Conservation (phyloP, 2,797 vertebrate species). For the Etheostoma perlongum region DNA sequence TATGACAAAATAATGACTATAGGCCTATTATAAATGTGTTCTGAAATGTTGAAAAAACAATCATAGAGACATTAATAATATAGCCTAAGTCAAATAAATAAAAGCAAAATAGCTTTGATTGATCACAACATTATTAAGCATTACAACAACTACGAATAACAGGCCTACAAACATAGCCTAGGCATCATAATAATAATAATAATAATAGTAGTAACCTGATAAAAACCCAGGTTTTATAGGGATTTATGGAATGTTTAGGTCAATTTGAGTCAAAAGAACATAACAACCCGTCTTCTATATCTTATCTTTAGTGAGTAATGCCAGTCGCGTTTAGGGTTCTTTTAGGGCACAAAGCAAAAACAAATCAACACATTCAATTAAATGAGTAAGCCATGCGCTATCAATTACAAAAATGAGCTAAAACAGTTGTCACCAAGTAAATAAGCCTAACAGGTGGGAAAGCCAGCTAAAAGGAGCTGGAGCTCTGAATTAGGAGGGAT, state of each 20-base stretch:
- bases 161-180: background rate
- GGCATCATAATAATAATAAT: background rate
- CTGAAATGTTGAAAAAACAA: background rate
- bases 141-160: background rate
- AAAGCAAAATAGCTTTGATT: background rate
- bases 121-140: background rate
- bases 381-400: too few species aligned
- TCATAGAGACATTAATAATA: accelerated
- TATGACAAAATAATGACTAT: background rate
- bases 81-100: background rate
- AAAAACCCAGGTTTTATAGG: background rate
- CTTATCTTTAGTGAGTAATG: background rate
- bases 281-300: background rate
- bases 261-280: background rate
- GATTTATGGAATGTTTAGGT: background rate
- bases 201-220: background rate
- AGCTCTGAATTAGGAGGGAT: background rate
- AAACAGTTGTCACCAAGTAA: conserved; percentile 11
- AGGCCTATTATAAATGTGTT: background rate
- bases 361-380: background rate
- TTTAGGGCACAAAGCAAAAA: background rate
- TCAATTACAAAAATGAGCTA: background rate
- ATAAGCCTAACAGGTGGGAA: conserved; percentile 35
- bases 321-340: background rate
- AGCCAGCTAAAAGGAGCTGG: background rate